Base-by-base conservation (phyloP, 2,888 invertebrate genomes). In the Nudaria mundana region DNA sequence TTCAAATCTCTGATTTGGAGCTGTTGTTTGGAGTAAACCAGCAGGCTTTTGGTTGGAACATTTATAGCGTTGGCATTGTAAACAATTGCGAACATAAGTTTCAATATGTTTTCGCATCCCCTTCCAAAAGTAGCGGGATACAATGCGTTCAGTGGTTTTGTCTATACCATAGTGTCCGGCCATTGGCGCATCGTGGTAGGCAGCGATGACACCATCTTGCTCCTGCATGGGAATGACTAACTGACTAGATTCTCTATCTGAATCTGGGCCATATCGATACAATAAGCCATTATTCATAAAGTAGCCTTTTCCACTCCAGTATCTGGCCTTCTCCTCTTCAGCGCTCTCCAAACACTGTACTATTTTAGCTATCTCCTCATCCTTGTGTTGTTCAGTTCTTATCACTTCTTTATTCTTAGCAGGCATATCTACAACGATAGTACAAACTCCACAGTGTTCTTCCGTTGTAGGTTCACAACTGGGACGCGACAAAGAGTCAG, bases 1-100 rank as follows among this genome's bases (percentile, higher is more conserved):
- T 44, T 74, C 72, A 20, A 66, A 72, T n/a, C 56, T 25, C 25
- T 52, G 37, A 3, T 38, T 20, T 7, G 40, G 15, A 0, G 18
- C 30, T 0, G 66, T 52, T 0, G 71, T 71, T 14, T 66, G 63
- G 0, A 73, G 25, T 3, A 76, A 28, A 0, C 70, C 71, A 0
- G 66, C 54, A 0, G 74, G 73, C 31, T 71, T 73, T 3, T 49
- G 34, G 25, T 75, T 72, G 0, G 22, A 50, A 1, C 56, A 46
- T 30, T 74, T 73, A 30, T 69, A 75, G 0, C 60, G 24, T 37
- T 73, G 70, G 37, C 71, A 76, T 7, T 54, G 37, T 0, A 50
- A 8, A 23, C 71, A 72, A 0, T 47, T 36, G 5, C 40, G 40
- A 0, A 69, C 40, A 24, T 71, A 59, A 0, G 45, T 40, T 6